A percentile compares a stretch with the other conserved stretches of the same genome.
These are phyloP conservation scores for Notiomystis cincta DNA, from an alignment of 2,113 vertebrate genomes.

Conservation along the genomic window DNA sequence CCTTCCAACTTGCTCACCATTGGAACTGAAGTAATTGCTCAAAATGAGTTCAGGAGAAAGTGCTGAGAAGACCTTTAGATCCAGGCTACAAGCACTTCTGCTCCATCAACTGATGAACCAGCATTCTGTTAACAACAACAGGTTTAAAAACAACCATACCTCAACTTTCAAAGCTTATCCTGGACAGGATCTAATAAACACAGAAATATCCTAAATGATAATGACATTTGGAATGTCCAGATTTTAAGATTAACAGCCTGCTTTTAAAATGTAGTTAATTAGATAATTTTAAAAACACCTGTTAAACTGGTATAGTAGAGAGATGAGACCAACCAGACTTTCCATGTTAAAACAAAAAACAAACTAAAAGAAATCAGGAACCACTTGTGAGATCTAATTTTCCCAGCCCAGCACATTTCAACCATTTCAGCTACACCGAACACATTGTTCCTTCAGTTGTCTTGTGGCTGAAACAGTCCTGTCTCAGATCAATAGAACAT, in stretches of 20 bases:
- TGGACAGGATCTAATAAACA: neutral
- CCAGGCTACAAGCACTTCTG: neutral
- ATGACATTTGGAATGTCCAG: neutral
- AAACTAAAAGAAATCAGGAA: neutral
- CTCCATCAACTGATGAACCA: neutral
- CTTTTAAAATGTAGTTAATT: neutral
- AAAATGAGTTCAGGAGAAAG: neutral
- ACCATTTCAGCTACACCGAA: neutral
- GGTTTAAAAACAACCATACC: neutral
- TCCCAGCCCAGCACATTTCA: neutral
- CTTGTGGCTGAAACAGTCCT: neutral
- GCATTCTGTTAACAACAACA: neutral
- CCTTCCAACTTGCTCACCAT: neutral
- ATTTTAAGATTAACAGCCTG: neutral
- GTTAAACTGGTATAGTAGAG: neutral
- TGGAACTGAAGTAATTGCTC: neutral
- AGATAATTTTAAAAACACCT: neutral
- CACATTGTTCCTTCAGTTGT: neutral
- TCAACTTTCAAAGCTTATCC: neutral
- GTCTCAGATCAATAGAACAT: neutral
- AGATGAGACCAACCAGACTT: neutral
- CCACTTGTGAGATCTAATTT: neutral
- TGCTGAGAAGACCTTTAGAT: neutral
- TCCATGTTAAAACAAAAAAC: neutral
- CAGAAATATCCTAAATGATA: neutral